phyloP scores from a whole-genome alignment of 2,113 vertebrate species.

The Edolisoma coerulescens region DNA sequence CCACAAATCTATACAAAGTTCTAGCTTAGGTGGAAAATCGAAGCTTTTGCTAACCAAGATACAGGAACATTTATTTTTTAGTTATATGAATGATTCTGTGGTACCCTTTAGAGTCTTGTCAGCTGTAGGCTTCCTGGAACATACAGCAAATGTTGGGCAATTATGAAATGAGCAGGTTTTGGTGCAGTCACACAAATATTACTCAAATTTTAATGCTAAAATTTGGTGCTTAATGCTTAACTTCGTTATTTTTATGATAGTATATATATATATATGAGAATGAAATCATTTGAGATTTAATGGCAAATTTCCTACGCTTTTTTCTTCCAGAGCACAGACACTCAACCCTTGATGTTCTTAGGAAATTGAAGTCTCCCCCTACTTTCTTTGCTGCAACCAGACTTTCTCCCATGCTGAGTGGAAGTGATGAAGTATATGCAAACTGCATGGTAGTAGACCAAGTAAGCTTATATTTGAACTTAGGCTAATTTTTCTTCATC shows the following conservation, averaged over 20 bases:
- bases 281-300: background rate
- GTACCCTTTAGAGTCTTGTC: background rate
- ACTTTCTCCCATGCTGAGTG: conserved; percentile 70
- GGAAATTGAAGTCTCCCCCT: conserved; percentile 61
- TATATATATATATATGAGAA: background rate
- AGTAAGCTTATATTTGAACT: conserved; percentile 55
- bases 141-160: background rate
- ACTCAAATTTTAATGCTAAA: background rate
- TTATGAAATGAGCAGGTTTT: background rate
- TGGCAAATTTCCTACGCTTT: background rate
- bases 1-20: background rate
- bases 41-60: background rate
- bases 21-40: background rate
- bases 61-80: background rate
- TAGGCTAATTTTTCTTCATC: background rate
- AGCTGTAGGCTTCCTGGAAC: background rate
- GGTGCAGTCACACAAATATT: background rate
- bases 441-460: conserved; percentile 86
- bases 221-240: background rate
- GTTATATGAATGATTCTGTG: background rate
- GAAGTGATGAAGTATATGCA: conserved; percentile 77
- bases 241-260: background rate
- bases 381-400: conserved; percentile 57
- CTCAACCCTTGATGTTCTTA: conserved; percentile 62
- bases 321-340: conserved; percentile 71